Conservation (phyloP, 1,140 invertebrate genomes). For the Cyrtorhinus lividipennis region DNA sequence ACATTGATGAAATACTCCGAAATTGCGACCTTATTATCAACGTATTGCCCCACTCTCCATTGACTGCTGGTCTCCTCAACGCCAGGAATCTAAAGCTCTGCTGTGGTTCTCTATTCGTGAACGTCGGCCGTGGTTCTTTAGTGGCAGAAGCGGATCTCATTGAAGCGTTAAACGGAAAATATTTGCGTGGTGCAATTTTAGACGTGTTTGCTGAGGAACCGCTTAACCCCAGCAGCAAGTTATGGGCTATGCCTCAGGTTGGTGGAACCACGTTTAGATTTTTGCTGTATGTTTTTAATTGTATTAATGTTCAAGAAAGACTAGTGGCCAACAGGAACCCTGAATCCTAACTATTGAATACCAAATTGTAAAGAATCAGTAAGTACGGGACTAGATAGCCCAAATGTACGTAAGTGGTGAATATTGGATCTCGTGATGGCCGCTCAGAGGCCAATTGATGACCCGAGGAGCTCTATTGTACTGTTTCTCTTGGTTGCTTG, state of each 20-base stretch:
- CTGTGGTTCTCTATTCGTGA: slow-evolving; percentile 37
- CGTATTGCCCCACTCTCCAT: slow-evolving; percentile 37
- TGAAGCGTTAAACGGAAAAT: slow-evolving; percentile 37
- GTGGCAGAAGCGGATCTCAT: slow-evolving; percentile 38
- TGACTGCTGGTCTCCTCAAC: slow-evolving; percentile 37
- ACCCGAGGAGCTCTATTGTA: no score
- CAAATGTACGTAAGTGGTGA: no score
- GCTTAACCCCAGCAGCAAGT: slow-evolving; percentile 32
- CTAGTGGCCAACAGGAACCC: slow-evolving; percentile 10
- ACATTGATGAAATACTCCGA: slow-evolving; percentile 32
- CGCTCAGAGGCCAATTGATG: no score
- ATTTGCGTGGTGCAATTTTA: slow-evolving; percentile 40
- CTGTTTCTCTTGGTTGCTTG: no score
- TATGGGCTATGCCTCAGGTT: slow-evolving; percentile 38
- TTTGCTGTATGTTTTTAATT: no score
- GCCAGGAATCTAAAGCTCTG: slow-evolving; percentile 19
- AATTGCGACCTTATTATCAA: slow-evolving; percentile 42
- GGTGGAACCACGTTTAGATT: no score
- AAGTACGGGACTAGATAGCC: no score
- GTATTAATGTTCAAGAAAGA: no score
- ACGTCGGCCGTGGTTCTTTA: slow-evolving; percentile 41
- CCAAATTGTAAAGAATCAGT: slow-evolving; percentile 20
- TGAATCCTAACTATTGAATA: slow-evolving; percentile 18
- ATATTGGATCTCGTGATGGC: no score
- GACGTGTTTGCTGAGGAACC: slow-evolving; percentile 45